phyloP scores from a whole-genome alignment of 1,140 invertebrate genomes.

The Paralvinella palmiformis region DNA sequence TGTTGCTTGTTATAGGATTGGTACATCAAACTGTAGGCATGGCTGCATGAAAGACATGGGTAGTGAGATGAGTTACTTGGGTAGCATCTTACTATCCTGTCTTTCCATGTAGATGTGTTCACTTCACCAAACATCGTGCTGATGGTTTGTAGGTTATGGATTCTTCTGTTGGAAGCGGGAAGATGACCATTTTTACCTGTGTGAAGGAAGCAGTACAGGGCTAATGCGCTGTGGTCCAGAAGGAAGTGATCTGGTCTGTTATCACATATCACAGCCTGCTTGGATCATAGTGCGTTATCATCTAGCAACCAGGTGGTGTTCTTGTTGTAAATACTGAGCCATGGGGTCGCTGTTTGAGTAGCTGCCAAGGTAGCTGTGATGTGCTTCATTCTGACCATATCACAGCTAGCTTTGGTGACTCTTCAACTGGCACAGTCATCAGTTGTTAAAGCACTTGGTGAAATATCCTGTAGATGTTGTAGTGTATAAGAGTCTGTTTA shows the following conservation, averaged over 20 bases:
- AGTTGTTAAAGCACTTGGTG: constrained; percentile 5
- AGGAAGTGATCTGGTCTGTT: constrained; percentile 58
- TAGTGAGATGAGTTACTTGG: constrained; percentile 73
- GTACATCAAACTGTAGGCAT: neutral
- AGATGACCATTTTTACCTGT: neutral
- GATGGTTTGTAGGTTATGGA: too few species aligned
- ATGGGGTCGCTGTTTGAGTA: constrained; percentile 26
- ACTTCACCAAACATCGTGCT: constrained; percentile 24
- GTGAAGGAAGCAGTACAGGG: neutral
- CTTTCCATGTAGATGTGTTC: constrained; percentile 61
- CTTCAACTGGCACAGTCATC: neutral
- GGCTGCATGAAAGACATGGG: constrained; percentile 80
- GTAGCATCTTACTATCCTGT: constrained; percentile 84
- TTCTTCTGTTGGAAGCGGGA: too few species aligned
- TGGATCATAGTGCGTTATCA: constrained; percentile 35
- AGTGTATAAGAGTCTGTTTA: too few species aligned
- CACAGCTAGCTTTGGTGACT: constrained; percentile 49
- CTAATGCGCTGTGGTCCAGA: constrained; percentile 49
- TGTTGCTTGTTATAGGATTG: constrained; percentile 16
- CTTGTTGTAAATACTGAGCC: constrained; percentile 14
- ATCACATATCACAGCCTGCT: constrained; percentile 48
- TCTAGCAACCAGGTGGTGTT: neutral
- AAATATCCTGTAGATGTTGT: neutral
- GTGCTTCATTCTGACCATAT: constrained; percentile 36
- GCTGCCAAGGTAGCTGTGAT: constrained; percentile 41